Percentiles rank a stretch among this genome's conserved stretches.
These are phyloP conservation scores for Germaria angustata DNA, from an alignment of 2,888 invertebrate genomes.

Conservation along the genomic window DNA sequence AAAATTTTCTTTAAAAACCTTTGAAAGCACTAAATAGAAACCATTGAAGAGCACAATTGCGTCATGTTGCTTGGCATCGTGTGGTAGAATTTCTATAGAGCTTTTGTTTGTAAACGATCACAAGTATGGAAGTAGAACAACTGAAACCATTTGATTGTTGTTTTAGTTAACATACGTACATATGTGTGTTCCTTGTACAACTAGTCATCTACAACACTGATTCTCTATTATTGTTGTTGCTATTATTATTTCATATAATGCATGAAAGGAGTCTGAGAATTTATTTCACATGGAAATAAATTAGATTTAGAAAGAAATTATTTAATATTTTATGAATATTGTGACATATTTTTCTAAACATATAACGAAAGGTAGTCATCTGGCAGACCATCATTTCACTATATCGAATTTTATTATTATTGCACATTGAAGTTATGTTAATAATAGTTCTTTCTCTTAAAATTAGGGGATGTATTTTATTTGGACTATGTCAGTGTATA, in stretches of 20 bases:
- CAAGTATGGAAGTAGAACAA: conserved; percentile 27
- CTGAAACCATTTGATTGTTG: conserved; percentile 45
- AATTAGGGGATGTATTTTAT: no score
- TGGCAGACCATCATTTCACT: no score
- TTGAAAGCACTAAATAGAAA: conserved; percentile 18
- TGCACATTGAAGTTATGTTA: no score
- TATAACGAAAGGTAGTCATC: no score
- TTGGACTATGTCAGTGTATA: no score
- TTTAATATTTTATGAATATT: no score
- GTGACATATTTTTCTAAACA: no score
- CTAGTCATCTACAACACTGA: conserved; percentile 14
- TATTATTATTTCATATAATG: neutral
- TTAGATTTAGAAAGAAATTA: neutral
- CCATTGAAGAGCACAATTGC: conserved; percentile 43
- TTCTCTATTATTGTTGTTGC: neutral
- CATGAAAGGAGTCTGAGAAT: neutral
- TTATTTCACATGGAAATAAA: neutral
- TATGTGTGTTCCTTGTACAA: neutral
- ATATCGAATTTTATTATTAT: no score
- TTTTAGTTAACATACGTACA: conserved; percentile 1
- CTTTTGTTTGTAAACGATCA: conserved; percentile 50
- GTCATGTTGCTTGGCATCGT: conserved; percentile 50
- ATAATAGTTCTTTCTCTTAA: no score
- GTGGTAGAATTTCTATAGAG: conserved; percentile 36
- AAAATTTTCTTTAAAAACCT: conserved; percentile 3